Evolutionary conservation across 2,113 vertebrate species (phyloP).

Genomic region (Stigmatopora argus): DNA sequence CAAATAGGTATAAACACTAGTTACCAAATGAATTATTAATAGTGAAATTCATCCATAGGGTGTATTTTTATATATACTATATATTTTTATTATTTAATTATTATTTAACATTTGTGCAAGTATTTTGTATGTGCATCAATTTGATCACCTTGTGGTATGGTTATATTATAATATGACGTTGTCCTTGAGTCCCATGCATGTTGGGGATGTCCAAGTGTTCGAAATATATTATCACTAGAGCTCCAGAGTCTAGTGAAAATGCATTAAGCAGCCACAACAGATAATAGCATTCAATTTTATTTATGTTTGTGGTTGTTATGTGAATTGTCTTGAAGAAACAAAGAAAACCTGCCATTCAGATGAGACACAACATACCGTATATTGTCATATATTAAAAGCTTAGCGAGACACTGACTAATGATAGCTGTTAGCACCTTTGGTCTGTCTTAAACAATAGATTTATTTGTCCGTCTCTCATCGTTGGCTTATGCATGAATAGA

Average conservation of each 20-base stretch:
- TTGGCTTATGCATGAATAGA: conserved; percentile 13
- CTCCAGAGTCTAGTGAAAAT: conserved; percentile 7
- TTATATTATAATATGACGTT: conserved; percentile 1
- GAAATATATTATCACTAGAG: conserved; percentile 17
- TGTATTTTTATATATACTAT: neutral
- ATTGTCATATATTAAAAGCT: conserved; percentile 10
- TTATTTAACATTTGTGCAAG: conserved; percentile 21
- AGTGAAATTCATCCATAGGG: neutral
- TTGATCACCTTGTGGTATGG: conserved; percentile 18
- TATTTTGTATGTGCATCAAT: conserved; percentile 7
- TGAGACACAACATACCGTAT: conserved; percentile 13
- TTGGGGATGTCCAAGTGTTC: conserved; percentile 31
- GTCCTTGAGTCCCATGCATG: conserved; percentile 43
- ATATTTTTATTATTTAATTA: neutral
- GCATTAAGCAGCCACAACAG: neutral
- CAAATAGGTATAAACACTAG: conserved; percentile 13
- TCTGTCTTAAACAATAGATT: conserved; percentile 20
- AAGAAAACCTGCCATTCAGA: conserved; percentile 42
- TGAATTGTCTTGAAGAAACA: conserved; percentile 27
- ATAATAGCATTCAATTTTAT: neutral
- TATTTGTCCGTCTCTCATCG: conserved; percentile 27
- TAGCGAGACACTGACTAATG: conserved; percentile 17
- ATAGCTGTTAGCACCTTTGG: conserved; percentile 13
- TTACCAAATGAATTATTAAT: neutral
- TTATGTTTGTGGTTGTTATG: conserved; percentile 15